A percentile compares a stretch with the other conserved stretches of the same genome.
Evolutionary conservation across 2,888 invertebrate species (phyloP).

Genomic region (Trichogramma dendrolimi): DNA sequence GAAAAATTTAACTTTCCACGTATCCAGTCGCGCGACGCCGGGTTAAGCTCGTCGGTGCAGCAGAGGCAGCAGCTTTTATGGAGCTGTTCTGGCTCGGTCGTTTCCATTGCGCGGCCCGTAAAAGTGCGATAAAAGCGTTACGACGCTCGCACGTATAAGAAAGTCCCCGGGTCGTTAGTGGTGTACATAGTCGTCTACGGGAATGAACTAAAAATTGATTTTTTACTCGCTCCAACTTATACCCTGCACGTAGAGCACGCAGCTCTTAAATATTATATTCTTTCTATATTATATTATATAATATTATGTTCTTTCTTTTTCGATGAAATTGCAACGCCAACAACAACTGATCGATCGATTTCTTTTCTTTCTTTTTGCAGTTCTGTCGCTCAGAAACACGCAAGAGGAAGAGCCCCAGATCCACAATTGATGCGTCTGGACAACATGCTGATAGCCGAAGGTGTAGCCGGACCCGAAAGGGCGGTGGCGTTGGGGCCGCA

Average conservation of each 20-base stretch:
- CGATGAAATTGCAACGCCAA: not conserved
- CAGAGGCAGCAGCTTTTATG: constrained; percentile 40
- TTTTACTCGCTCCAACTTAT: not conserved
- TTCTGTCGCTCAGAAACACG: constrained; percentile 89
- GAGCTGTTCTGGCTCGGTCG: constrained; percentile 50
- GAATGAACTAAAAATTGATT: too few relatives aligned
- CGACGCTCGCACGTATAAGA: not conserved
- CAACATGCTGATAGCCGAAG: constrained; percentile 98
- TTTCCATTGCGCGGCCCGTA: constrained; percentile 49
- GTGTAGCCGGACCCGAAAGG: constrained; percentile 95
- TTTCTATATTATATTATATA: not conserved
- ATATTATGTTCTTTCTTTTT: not conserved
- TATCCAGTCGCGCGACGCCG: too few relatives aligned
- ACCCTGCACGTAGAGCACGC: not conserved
- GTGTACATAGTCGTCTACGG: too few relatives aligned
- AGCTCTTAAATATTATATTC: not conserved
- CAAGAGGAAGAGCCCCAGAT: constrained; percentile 99
- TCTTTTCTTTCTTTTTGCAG: constrained; percentile 54
- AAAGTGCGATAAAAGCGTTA: constrained; percentile 50
- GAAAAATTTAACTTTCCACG: too few relatives aligned
- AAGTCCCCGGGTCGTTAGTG: not conserved
- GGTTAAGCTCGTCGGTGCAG: too few relatives aligned
- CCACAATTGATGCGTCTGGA: constrained; percentile 97
- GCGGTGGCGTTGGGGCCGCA: constrained; percentile 82
- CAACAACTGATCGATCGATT: not conserved